These are phyloP conservation scores for Pasiphila rectangulata DNA, from an alignment of 2,888 invertebrate genomes.

Conservation along the genomic window DNA sequence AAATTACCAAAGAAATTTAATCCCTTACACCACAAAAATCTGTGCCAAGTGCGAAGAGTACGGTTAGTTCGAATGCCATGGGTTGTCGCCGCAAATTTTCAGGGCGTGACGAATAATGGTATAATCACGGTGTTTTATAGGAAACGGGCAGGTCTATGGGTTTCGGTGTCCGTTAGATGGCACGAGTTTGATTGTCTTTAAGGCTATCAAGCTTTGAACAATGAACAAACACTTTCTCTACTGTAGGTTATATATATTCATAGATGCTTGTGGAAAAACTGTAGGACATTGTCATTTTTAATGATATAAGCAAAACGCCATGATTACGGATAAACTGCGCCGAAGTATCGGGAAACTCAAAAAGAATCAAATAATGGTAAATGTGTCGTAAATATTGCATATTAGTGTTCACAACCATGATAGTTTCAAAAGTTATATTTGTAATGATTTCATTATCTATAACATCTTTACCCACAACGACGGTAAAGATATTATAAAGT, in stretches of 20 bases:
- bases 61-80: conserved; percentile 31
- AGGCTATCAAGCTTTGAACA: background rate
- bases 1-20: conserved; percentile 1
- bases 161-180: conserved; percentile 28
- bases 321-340: too few species aligned
- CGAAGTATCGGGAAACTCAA: too few species aligned
- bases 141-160: conserved; percentile 22
- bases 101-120: conserved; percentile 55
- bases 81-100: conserved; percentile 45
- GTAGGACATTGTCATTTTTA: too few species aligned
- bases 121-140: conserved; percentile 38
- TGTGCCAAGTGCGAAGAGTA: conserved; percentile 28
- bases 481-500: too few species aligned
- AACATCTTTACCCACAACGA: too few species aligned
- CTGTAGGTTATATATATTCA: background rate
- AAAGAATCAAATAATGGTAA: too few species aligned
- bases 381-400: too few species aligned
- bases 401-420: too few species aligned
- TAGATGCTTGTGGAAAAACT: background rate
- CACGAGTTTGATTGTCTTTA: conserved; percentile 29
- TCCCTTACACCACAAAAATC: conserved; percentile 34
- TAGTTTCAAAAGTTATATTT: too few species aligned
- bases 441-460: too few species aligned
- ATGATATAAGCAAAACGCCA: too few species aligned
- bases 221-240: background rate